Evolutionary conservation across 1,140 invertebrate genomes (phyloP), one percentile per base, ranked within the genome.

Genomic region (Subanguina moxae): DNA sequence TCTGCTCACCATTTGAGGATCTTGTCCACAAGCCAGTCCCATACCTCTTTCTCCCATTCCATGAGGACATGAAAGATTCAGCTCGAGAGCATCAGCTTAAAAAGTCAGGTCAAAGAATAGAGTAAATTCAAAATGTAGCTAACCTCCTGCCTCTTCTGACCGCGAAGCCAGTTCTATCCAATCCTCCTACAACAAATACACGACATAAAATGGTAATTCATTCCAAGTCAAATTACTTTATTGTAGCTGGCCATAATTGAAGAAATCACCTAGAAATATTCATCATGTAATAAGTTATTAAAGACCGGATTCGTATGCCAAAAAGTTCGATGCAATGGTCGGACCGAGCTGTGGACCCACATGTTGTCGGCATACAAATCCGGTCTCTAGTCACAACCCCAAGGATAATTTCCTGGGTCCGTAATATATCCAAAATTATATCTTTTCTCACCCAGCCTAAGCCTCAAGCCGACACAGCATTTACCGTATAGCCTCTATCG

Each of bases 51-150:
- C 93, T 1, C 91, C 93, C 93, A 98, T 97, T 27, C 95, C 95
- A 85, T 98, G 94, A 0, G 95, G 94, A 85, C 95, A 97, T 0
- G 92, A 95, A 5, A 98, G 83, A 86, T 98, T 98, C 42, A 97
- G 83, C 84, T 98, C 95, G 3, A 98, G 84, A 0, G 91, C 93
- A 86, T 97, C 93, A 0, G 94, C 88, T 52, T 7, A 21, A 52
- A 52, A 7, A 7, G 17, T 21, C 3, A 52, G 11, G 17, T 25
- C n/a, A 21, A 52, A 7, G 17, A 21, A 3, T 38, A 38, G n/a
- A 19, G 15, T 5, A 3, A 52, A 52, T 21, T 21, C n/a, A 21
- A 7, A 21, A 52, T 52, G 48, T 7, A 25, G 17, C 17, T 21
- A 21, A 52, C 48, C 48, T 1, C 94, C 94, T 13, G 92, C 87